Base-by-base conservation (phyloP, 2,797 vertebrate genomes). In the Hemitrygon akajei region DNA sequence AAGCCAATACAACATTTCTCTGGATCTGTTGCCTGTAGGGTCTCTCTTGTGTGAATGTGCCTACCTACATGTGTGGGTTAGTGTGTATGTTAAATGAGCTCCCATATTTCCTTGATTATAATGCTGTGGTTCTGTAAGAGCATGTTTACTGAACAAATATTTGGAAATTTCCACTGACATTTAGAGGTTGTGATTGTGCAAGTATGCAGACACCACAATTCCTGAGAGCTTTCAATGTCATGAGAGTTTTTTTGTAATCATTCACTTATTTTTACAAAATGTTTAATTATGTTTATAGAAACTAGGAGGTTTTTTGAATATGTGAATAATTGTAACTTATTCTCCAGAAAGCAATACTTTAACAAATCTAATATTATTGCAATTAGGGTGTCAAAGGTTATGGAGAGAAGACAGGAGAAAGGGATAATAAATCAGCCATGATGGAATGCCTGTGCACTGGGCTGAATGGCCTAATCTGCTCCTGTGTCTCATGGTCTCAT, bases 51-150 rank as follows among this genome's bases (percentile, higher is more conserved):
- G 40, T 93, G 91, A 30, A 1, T 58, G 63, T 37, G 87, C 20
- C n/a, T 91, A 5, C 34, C 10, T 93, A 27, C 27, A 18, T 73
- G 10, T 93, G 91, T 73, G 89, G 37, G 66, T 7, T 66, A 40
- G 56, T 5, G 22, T 91, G 7, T 91, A 7, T 91, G 63, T 11
- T 37, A 40, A 37, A 71, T 25, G 34, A 71, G 34, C 40, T 92
- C 40, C 47, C 91, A 93, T 93, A 27, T 93, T 76, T 93, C 91
- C 91, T 76, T 93, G 91, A 93, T 93, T 93, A 93, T 56, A 93
- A 76, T 93, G 40, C 40, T 93, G 91, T 75, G 91, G 91, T 93
- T 93, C 71, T 56, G n/a, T 22, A 18, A 75, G 27, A 76, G 25
- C 91, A 58, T 25, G 30, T 76, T 75, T 93, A 75, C 71, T 58